phyloP scores from a whole-genome alignment of 1,140 invertebrate genomes.

The Drosophila melanogaster region DNA sequence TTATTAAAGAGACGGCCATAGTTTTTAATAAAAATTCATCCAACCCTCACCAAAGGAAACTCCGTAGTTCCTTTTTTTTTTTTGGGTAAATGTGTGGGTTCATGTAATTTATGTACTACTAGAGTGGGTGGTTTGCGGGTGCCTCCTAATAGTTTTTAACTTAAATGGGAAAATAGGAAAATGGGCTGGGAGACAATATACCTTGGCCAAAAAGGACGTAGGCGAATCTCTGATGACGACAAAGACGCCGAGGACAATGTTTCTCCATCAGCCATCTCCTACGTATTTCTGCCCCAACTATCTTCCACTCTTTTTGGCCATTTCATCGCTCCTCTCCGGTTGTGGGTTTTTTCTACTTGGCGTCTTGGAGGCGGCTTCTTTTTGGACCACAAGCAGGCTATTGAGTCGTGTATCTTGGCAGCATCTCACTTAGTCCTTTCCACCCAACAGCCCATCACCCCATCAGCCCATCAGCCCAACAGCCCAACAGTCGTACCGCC shows the following conservation, averaged over 20 bases:
- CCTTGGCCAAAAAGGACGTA: conserved; percentile 49
- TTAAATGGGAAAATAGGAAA: conserved; percentile 67
- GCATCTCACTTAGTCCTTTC: conserved; percentile 43
- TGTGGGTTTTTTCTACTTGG: conserved; percentile 22
- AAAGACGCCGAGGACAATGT: conserved; percentile 49
- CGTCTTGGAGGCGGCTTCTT: conserved; percentile 60
- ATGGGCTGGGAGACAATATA: conserved; percentile 2
- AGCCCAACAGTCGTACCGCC: not conserved
- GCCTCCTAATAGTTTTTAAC: conserved; percentile 76
- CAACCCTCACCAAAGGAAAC: conserved; percentile 6
- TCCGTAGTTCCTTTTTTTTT: not conserved
- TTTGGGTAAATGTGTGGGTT: conserved; percentile 4
- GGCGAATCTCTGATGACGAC: conserved; percentile 38
- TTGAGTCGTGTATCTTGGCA: conserved; percentile 51
- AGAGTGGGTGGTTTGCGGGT: conserved; percentile 44
- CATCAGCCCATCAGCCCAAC: not conserved
- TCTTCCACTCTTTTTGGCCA: conserved; percentile 12
- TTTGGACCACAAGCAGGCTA: conserved; percentile 53
- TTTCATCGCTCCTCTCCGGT: not conserved
- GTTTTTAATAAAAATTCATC: conserved; percentile 77
- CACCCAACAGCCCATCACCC: not conserved
- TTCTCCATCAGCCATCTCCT: conserved; percentile 13
- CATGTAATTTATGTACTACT: conserved; percentile 75
- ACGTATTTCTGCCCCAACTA: conserved; percentile 10
- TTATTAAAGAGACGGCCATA: conserved; percentile 74